Conservation (phyloP, 2,797 vertebrate genomes). For the Ispidina picta region DNA sequence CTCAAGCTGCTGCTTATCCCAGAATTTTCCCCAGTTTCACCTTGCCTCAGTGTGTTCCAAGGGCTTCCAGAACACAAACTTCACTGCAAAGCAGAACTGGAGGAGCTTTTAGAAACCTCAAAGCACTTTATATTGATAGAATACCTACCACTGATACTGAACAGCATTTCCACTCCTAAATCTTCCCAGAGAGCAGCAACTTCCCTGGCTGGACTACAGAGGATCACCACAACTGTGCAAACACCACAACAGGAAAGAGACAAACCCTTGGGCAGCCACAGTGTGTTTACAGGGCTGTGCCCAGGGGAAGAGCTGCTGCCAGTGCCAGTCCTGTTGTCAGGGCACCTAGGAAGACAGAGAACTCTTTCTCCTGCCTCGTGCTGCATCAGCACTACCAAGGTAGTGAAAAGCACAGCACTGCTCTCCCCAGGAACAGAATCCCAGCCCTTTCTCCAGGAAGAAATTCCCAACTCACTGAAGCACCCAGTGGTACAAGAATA, state of each 20-base stretch:
- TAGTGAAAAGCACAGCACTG: background rate
- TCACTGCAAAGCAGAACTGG: background rate
- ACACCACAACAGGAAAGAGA: background rate
- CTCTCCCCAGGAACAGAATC: background rate
- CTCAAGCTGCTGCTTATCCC: background rate
- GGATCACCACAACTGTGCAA: background rate
- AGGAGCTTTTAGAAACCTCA: constrained; percentile 5
- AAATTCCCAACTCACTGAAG: background rate
- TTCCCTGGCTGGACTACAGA: background rate
- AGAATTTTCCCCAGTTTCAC: constrained; percentile 1
- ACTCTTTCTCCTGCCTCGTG: background rate
- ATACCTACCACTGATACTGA: background rate
- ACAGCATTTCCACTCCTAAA: background rate
- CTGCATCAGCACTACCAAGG: background rate
- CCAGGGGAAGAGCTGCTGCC: background rate
- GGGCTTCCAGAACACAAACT: constrained; percentile 19
- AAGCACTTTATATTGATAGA: background rate
- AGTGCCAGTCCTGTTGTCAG: accelerated
- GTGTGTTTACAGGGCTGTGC: background rate
- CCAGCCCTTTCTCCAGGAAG: background rate
- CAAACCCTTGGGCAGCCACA: background rate
- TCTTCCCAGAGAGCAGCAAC: background rate
- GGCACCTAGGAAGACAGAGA: background rate
- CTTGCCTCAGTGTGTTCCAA: background rate
- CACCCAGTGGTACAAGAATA: background rate